phyloP scores from a whole-genome alignment of 92 coral and sea anemone species.

The Epizoanthus illoricatus region DNA sequence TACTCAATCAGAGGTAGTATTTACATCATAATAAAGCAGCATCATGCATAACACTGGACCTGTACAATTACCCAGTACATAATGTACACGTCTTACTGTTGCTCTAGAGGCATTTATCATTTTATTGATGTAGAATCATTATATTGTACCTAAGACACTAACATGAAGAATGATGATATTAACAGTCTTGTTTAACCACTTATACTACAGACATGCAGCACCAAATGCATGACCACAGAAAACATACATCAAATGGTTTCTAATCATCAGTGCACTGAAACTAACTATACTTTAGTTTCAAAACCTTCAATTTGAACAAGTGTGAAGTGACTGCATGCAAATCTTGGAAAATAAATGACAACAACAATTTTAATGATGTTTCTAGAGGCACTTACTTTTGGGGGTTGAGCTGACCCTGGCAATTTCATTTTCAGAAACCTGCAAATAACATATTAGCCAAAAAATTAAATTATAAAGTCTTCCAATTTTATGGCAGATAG shows the following conservation, averaged over 20 bases:
- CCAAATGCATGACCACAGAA: too few species aligned
- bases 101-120: too few species aligned
- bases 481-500: background rate
- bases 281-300: too few species aligned
- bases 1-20: background rate
- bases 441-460: background rate
- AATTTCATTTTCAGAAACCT: slow-evolving; percentile 32
- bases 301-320: background rate
- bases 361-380: background rate
- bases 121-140: too few species aligned
- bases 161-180: too few species aligned
- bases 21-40: background rate
- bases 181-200: too few species aligned
- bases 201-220: too few species aligned
- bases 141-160: too few species aligned
- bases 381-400: slow-evolving; percentile 19
- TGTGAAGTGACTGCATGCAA: background rate
- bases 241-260: too few species aligned
- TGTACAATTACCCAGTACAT: background rate
- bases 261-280: too few species aligned
- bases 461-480: background rate
- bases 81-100: too few species aligned
- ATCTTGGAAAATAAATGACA: background rate
- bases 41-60: too few species aligned
- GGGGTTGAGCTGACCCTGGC: background rate